A percentile compares a stretch with the other conserved stretches of the same genome.
These are phyloP conservation scores for Heteronetta atricapilla DNA, from an alignment of 2,113 vertebrate species.

Conservation along the genomic window DNA sequence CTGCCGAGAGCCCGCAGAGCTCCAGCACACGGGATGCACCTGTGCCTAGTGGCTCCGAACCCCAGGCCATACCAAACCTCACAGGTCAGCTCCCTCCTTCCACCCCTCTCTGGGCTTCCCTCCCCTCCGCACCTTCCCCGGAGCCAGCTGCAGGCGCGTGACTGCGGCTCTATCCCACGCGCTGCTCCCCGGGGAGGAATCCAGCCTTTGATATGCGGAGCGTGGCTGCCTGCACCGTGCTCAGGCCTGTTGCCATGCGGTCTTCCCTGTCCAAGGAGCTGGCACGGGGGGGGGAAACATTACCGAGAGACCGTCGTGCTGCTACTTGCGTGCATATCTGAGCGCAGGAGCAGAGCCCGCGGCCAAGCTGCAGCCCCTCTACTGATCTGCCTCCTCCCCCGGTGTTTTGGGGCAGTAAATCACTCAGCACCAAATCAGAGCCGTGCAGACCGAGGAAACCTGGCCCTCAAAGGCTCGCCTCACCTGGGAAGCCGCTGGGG, in stretches of 20 bases:
- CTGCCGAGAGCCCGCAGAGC: background rate
- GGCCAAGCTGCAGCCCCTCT: background rate
- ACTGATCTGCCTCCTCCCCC: background rate
- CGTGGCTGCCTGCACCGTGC: background rate
- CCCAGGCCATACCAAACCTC: background rate
- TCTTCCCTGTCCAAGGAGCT: background rate
- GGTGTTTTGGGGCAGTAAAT: background rate
- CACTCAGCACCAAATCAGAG: background rate
- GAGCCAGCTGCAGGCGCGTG: background rate
- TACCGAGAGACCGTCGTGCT: background rate
- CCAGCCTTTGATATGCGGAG: background rate
- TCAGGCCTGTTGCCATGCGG: background rate
- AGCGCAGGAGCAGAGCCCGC: rapidly evolving
- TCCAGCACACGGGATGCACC: background rate
- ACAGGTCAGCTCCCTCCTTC: background rate
- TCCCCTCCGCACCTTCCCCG: background rate
- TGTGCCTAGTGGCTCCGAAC: background rate
- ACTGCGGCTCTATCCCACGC: background rate
- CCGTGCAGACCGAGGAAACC: background rate
- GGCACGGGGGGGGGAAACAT: background rate
- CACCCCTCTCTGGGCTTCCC: background rate
- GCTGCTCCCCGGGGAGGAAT: background rate
- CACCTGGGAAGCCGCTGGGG: background rate
- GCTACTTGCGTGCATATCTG: rapidly evolving
- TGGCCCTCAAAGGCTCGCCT: background rate